Conservation (phyloP, 2,113 vertebrate genomes). For the Turnix velox region DNA sequence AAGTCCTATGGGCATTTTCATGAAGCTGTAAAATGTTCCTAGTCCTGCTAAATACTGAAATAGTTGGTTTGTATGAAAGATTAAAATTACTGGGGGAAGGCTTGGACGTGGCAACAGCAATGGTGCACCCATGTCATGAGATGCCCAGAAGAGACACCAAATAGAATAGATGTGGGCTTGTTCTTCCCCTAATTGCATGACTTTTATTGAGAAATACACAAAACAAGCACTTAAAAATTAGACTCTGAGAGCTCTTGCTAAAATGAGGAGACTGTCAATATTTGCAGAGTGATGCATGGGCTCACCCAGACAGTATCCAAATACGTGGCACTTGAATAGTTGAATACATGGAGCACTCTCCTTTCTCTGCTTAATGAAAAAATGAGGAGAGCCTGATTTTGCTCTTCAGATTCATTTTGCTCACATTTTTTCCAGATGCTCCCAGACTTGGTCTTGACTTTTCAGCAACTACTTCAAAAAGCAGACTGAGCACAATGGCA, state of each 20-base stretch:
- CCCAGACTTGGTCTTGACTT: not conserved
- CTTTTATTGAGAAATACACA: not conserved
- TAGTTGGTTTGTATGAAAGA: not conserved
- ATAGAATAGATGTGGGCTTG: not conserved
- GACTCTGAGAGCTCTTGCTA: slow-evolving; percentile 36
- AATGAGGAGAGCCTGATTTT: not conserved
- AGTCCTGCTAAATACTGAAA: not conserved
- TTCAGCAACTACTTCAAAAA: not conserved
- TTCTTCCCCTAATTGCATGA: not conserved
- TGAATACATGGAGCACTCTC: slow-evolving; percentile 4
- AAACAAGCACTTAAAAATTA: slow-evolving; percentile 26
- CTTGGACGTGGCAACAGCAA: not conserved
- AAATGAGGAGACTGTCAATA: slow-evolving; percentile 46
- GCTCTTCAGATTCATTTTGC: not conserved
- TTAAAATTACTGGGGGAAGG: not conserved
- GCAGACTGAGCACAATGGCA: not conserved
- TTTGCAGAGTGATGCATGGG: not conserved
- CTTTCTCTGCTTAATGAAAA: slow-evolving; percentile 12
- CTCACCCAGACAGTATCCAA: not conserved
- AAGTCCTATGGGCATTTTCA: not conserved
- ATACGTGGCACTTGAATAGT: not conserved
- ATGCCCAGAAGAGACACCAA: not conserved
- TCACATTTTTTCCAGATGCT: not conserved
- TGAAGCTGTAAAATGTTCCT: not conserved
- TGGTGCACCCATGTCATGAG: not conserved